Conservation (phyloP, 1,140 invertebrate species). For the Sminthurides bifidus region DNA sequence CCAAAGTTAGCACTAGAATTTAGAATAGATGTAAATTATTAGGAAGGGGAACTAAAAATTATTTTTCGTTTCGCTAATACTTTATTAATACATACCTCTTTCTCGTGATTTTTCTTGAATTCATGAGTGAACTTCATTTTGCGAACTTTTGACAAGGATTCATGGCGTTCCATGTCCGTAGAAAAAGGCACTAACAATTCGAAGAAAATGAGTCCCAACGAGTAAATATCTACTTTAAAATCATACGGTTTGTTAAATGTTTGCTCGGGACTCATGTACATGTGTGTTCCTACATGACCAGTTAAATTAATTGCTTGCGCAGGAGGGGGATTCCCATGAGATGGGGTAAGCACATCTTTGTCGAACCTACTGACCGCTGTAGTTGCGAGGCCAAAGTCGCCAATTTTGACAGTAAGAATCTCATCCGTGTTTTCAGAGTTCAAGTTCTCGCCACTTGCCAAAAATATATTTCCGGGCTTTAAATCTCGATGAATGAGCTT, state of each 20-base stretch:
- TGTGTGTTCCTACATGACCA: slow-evolving; percentile 66
- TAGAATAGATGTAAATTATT: background rate
- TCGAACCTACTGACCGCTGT: slow-evolving; percentile 35
- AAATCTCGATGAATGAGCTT: slow-evolving; percentile 89
- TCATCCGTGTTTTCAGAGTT: background rate
- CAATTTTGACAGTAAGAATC: slow-evolving; percentile 73
- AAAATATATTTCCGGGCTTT: slow-evolving; percentile 50
- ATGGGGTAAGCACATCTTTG: slow-evolving; percentile 9
- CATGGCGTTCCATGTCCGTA: slow-evolving; percentile 77
- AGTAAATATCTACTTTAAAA: slow-evolving; percentile 94
- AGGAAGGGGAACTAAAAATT: background rate
- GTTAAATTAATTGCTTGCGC: slow-evolving; percentile 38
- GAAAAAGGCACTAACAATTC: slow-evolving; percentile 78
- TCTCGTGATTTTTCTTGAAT: slow-evolving; percentile 51
- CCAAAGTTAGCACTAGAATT: background rate
- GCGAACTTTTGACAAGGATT: slow-evolving; percentile 46
- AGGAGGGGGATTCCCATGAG: slow-evolving; percentile 27
- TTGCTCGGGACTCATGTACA: slow-evolving; percentile 98
- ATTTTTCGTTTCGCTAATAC: slow-evolving; percentile 6
- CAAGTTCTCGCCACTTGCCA: slow-evolving; percentile 14
- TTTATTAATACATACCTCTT: slow-evolving; percentile 48
- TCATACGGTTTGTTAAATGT: slow-evolving; percentile 57
- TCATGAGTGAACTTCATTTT: slow-evolving; percentile 54
- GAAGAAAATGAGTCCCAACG: slow-evolving; percentile 84
- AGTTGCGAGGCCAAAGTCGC: slow-evolving; percentile 92